Conservation (phyloP, 2,797 vertebrate species). For the Molothrus aeneus region DNA sequence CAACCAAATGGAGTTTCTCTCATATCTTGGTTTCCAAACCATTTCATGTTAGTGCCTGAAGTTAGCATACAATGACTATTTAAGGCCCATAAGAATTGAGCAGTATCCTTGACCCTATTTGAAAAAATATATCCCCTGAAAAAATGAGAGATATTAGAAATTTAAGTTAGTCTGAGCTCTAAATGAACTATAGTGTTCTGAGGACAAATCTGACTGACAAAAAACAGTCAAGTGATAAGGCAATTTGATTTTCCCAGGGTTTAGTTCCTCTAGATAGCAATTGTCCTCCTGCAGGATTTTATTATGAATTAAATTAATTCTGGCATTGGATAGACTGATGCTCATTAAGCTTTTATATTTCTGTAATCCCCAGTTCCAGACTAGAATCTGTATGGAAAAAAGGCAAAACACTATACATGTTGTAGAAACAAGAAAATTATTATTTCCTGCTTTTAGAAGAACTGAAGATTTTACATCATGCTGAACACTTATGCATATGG, state of each 20-base stretch:
- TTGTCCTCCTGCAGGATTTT: neutral
- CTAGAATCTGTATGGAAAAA: neutral
- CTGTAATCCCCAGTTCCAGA: neutral
- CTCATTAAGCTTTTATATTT: neutral
- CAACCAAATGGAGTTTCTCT: neutral
- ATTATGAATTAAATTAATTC: neutral
- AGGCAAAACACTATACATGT: neutral
- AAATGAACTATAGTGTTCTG: neutral
- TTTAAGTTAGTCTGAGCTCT: neutral
- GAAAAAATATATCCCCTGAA: neutral
- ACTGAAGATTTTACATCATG: neutral
- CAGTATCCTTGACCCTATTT: neutral
- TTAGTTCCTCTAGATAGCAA: neutral
- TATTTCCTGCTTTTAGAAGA: neutral
- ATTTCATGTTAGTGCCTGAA: neutral
- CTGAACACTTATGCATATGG: neutral
- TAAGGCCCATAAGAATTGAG: neutral
- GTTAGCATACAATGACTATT: neutral
- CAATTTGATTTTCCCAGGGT: neutral
- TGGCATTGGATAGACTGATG: neutral
- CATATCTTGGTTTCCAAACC: neutral
- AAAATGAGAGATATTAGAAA: neutral
- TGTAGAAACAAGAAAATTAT: neutral
- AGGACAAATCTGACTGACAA: neutral
- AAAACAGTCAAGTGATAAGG: neutral